These are phyloP conservation scores for Microcebus murinus DNA, from an alignment of 2,113 vertebrate species.

Conservation along the genomic window DNA sequence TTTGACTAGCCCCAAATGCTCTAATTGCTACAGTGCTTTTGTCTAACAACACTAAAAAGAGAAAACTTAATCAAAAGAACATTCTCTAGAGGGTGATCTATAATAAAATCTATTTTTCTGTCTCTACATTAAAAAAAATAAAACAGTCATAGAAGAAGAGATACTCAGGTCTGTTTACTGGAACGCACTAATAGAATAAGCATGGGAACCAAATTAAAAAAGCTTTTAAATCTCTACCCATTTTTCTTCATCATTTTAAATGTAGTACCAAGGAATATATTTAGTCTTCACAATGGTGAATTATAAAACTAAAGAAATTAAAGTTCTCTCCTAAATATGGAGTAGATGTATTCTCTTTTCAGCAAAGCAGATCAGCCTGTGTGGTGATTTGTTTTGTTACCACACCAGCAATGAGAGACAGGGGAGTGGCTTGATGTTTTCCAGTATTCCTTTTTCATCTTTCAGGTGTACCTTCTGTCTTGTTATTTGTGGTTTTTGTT, in stretches of 20 bases:
- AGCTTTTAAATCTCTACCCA: conserved; percentile 68
- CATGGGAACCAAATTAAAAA: conserved; percentile 64
- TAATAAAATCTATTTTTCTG: conserved; percentile 52
- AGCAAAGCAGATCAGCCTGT: not conserved
- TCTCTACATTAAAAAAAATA: conserved; percentile 38
- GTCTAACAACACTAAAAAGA: conserved; percentile 37
- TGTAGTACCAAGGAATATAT: conserved; percentile 47
- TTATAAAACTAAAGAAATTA: conserved; percentile 54
- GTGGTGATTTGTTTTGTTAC: not conserved
- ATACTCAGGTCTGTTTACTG: conserved; percentile 54
- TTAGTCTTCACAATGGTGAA: conserved; percentile 46
- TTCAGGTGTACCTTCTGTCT: not conserved
- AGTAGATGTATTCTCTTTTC: not conserved
- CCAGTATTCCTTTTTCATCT: not conserved
- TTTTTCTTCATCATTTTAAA: conserved; percentile 72
- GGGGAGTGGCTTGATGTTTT: not conserved
- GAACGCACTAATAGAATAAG: conserved; percentile 68
- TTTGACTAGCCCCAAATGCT: not conserved
- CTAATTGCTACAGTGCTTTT: conserved; percentile 43
- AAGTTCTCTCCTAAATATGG: not conserved
- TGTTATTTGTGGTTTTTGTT: not conserved
- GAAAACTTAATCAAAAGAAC: conserved; percentile 50
- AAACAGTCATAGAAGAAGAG: conserved; percentile 36
- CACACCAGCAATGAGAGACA: not conserved
- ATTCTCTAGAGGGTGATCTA: conserved; percentile 6